Conservation (phyloP, 2,888 invertebrate genomes). For the Vandiemenella viatica region DNA sequence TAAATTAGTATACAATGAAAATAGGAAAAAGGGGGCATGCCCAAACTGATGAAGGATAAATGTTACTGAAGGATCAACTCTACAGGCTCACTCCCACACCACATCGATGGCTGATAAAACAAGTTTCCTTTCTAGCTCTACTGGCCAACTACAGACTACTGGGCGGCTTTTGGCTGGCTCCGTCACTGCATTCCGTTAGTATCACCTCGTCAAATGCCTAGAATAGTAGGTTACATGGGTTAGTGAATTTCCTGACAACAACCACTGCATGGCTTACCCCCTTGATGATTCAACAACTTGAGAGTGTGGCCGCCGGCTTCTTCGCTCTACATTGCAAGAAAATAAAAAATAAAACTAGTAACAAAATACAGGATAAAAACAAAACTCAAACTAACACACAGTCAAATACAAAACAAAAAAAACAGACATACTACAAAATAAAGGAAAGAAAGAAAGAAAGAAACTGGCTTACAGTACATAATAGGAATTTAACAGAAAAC, state of each 20-base stretch:
- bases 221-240: conserved; percentile 15
- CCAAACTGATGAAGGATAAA: too few relatives aligned
- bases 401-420: conserved; percentile 7
- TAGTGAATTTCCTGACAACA: conserved; percentile 8
- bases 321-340: conserved; percentile 55
- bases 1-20: neutral
- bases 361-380: conserved; percentile 10
- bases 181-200: neutral
- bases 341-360: conserved; percentile 21
- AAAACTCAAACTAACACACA: conserved; percentile 9
- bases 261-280: conserved; percentile 57
- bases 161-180: neutral
- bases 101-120: neutral
- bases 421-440: conserved; percentile 12
- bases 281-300: conserved; percentile 81
- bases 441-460: conserved; percentile 11
- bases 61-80: too few relatives aligned
- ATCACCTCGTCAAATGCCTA: too few relatives aligned
- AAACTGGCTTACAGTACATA: too few relatives aligned
- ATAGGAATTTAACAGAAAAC: too few relatives aligned
- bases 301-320: conserved; percentile 81
- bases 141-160: neutral
- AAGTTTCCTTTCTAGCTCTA: neutral
- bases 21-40: neutral
- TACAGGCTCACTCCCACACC: too few relatives aligned